phyloP scores from a whole-genome alignment of 1,140 invertebrate genomes.

The Drosophila albomicans region DNA sequence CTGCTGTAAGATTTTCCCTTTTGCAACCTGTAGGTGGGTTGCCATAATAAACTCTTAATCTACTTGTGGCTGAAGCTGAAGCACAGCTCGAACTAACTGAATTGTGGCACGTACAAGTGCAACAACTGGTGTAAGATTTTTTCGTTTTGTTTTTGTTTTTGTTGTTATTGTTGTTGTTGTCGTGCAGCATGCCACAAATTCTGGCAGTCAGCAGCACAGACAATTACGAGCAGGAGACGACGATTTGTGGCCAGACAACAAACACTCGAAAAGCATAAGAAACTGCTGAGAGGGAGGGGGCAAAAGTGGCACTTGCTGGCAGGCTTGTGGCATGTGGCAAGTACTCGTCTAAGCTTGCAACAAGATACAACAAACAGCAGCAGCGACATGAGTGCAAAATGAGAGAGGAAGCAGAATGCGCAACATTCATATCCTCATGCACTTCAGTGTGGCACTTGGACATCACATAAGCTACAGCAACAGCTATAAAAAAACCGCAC shows the following conservation, averaged over 20 bases:
- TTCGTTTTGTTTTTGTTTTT: not conserved
- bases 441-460: constrained; percentile 33
- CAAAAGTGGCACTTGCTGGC: constrained; percentile 40
- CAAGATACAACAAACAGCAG: constrained; percentile 6
- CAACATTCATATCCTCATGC: constrained; percentile 43
- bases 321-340: constrained; percentile 27
- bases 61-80: constrained; percentile 9
- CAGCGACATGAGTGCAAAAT: too few relatives aligned
- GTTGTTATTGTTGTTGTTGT: not conserved
- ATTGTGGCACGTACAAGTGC: constrained; percentile 19
- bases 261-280: constrained; percentile 18
- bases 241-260: constrained; percentile 23
- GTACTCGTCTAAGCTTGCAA: constrained; percentile 1
- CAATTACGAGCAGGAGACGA: not conserved
- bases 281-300: not conserved
- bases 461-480: constrained; percentile 14
- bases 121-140: constrained; percentile 2
- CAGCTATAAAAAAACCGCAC: constrained; percentile 17
- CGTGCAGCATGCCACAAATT: constrained; percentile 27
- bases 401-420: constrained; percentile 9
- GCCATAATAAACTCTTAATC: constrained; percentile 9
- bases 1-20: constrained; percentile 10
- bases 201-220: constrained; percentile 9
- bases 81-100: constrained; percentile 6
- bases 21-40: constrained; percentile 4